Percentiles rank a stretch among this genome's conserved stretches.
Evolutionary conservation across 2,888 invertebrate genomes (phyloP).

Genomic region (Dusona sp.): DNA sequence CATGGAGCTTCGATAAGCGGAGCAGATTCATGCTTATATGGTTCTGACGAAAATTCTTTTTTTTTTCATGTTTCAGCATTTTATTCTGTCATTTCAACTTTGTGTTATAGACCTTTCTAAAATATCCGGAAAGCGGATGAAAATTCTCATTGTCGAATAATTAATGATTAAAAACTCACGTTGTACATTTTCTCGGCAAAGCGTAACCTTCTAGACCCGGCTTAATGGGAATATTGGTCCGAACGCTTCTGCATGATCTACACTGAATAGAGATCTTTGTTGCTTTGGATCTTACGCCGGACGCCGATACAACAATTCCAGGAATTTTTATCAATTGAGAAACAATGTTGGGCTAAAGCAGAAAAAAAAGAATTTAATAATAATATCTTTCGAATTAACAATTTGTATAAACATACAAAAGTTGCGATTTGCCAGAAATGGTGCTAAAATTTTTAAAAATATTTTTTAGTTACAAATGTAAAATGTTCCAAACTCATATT

Average conservation of each 20-base stretch:
- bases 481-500: background rate
- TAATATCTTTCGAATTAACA: background rate
- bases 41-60: too few relatives aligned
- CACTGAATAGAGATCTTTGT: conserved; percentile 98
- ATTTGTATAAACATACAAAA: background rate
- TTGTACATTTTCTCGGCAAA: conserved; percentile 96
- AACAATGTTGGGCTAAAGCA: conserved; percentile 93
- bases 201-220: conserved; percentile 98
- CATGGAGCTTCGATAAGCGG: too few relatives aligned
- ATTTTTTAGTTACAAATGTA: background rate
- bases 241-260: conserved; percentile 94
- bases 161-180: conserved; percentile 87
- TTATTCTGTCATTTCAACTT: too few relatives aligned
- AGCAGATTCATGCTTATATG: too few relatives aligned
- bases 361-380: background rate
- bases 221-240: conserved; percentile 95
- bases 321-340: conserved; percentile 97
- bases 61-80: too few relatives aligned
- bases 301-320: conserved; percentile 97
- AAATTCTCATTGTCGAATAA: background rate
- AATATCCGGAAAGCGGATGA: background rate
- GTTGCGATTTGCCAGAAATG: background rate
- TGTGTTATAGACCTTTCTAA: background rate
- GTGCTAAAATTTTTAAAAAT: background rate
- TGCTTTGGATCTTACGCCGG: conserved; percentile 97